Base-by-base conservation (phyloP, 2,888 invertebrate species). In the Chrysolina americana region DNA sequence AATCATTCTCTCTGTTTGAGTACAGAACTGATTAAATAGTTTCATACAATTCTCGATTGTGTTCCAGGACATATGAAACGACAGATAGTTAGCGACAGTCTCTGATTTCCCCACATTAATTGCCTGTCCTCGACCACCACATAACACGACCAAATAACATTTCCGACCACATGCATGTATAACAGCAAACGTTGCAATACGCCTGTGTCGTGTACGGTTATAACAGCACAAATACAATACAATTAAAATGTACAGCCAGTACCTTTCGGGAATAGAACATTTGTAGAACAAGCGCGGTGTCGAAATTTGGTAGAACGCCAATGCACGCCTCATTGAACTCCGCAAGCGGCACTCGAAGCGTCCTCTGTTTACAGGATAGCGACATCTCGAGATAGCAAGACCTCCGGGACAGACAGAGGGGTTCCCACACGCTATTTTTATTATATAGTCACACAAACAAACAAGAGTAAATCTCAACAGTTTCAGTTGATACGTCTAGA, bases 231-330 rank as follows among this genome's bases (percentile, higher is more conserved):
- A n/a, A 50, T 10, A n/a, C 50, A 9, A 50, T 44, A 44, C 44
- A 9, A 50, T 50, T 50, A 19, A 50, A 50, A 50, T 50, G 50
- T 9, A 19, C 19, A 8, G 19, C 50, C 19, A 50, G 50, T 50
- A 50, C 19, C n/a, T 17, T 19, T n/a, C 50, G 11, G 50, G 50
- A 2, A 17, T 5, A 2, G 50, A 17, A 17, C 50, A 17, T 50
- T 5, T 17, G 50, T 50, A 17, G 50, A 50, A n/a, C 50, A 17
- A 19, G 17, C n/a, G 19, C 19, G 50, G n/a, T n/a, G n/a, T 3
- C 19, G 50, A 50, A 50, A 50, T 50, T 50, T 50, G 50, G 50
- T 17, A 50, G 8, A 50, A 15, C 17, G 50, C 50, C 50, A 50
- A 50, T 50, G 50, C 44, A 44, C 44, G 44, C 19, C 19, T 19